phyloP scores from a whole-genome alignment of 1,140 invertebrate species.

The Bursaphelenchus mucronatus region DNA sequence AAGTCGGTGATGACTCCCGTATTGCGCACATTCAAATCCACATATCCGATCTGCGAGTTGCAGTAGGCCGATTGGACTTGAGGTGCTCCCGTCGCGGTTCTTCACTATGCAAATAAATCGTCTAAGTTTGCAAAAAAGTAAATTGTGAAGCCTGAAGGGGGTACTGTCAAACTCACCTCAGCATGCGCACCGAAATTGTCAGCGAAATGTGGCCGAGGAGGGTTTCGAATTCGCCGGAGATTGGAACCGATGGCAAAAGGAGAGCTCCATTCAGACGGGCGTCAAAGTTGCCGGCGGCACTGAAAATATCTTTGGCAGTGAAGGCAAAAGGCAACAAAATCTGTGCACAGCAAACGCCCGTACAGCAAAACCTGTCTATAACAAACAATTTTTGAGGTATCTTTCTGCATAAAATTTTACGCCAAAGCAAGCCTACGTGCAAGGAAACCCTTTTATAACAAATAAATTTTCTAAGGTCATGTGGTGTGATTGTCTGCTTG shows the following conservation, averaged over 20 bases:
- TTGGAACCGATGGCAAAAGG: slow-evolving; percentile 58
- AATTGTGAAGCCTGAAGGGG: background rate
- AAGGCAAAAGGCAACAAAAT: background rate
- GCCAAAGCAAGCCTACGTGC: too few relatives aligned
- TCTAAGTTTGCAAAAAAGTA: slow-evolving; percentile 12
- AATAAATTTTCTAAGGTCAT: too few relatives aligned
- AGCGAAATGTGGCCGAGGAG: slow-evolving; percentile 55
- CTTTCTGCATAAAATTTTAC: too few relatives aligned
- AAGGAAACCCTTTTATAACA: too few relatives aligned
- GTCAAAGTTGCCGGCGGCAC: slow-evolving; percentile 56
- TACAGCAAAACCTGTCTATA: too few relatives aligned
- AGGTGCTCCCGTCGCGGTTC: slow-evolving; percentile 52
- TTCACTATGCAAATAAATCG: slow-evolving; percentile 46
- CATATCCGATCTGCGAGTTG: slow-evolving; percentile 54
- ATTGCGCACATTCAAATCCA: slow-evolving; percentile 59
- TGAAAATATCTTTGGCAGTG: slow-evolving; percentile 21
- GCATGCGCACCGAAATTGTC: slow-evolving; percentile 55
- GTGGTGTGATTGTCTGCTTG: too few relatives aligned
- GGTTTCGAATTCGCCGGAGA: slow-evolving; percentile 54
- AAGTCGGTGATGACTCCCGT: slow-evolving; percentile 60
- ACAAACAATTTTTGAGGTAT: too few relatives aligned
- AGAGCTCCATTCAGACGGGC: slow-evolving; percentile 54
- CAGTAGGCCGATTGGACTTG: slow-evolving; percentile 55
- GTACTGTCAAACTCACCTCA: slow-evolving; percentile 37
- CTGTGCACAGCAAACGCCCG: too few relatives aligned